Percentiles rank a stretch among this genome's conserved stretches.
phyloP scores from a whole-genome alignment of 2,797 vertebrate species.

The Rhyacichthys aspro region DNA sequence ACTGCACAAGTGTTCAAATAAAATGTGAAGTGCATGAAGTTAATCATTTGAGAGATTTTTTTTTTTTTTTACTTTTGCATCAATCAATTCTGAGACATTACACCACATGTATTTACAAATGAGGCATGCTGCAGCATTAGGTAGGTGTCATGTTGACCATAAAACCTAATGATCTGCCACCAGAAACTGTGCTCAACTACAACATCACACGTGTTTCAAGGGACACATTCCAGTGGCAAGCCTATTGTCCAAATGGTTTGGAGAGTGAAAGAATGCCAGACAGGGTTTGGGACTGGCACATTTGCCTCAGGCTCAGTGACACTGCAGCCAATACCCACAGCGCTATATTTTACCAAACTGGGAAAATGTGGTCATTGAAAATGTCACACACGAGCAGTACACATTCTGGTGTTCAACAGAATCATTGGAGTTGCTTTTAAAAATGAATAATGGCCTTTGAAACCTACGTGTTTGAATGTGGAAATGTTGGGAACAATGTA shows the following conservation, averaged over 20 bases:
- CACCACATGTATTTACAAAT: conserved; percentile 6
- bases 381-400: conserved; percentile 25
- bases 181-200: conserved; percentile 2
- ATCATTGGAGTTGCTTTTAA: conserved; percentile 38
- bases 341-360: conserved; percentile 17
- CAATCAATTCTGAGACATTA: conserved; percentile 5
- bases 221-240: conserved; percentile 28
- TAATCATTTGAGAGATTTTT: too few relatives aligned
- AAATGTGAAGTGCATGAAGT: too few relatives aligned
- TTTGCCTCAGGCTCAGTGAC: conserved; percentile 42
- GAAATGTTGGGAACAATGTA: conserved; percentile 51
- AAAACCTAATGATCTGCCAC: conserved; percentile 11
- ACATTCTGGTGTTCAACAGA: conserved; percentile 32
- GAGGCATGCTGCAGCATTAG: not conserved
- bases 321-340: conserved; percentile 8
- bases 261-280: conserved; percentile 27
- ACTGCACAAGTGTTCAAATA: too few relatives aligned
- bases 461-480: conserved; percentile 43
- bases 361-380: conserved; percentile 39
- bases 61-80: too few relatives aligned
- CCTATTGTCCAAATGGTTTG: conserved; percentile 29
- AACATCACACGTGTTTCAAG: conserved; percentile 9
- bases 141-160: not conserved
- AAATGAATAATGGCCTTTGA: conserved; percentile 48
- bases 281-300: conserved; percentile 26